Conservation (phyloP, 2,888 invertebrate species). For the Latrodectus elegans region DNA sequence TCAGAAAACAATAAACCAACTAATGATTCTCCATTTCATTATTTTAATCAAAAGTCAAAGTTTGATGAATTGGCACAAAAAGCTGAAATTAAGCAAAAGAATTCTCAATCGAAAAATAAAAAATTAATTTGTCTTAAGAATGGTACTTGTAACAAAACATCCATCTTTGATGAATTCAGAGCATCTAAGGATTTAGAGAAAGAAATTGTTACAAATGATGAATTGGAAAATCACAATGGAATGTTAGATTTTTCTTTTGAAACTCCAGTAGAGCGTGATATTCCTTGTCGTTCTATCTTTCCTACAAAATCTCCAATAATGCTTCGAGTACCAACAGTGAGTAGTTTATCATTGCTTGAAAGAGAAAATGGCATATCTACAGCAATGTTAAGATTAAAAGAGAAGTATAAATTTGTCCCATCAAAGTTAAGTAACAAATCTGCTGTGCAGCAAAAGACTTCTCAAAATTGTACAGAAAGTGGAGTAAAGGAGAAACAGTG, state of each 20-base stretch:
- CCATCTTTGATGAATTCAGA: constrained; percentile 19
- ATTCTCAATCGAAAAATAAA: not conserved
- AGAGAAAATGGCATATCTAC: not conserved
- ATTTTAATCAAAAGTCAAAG: too few species aligned
- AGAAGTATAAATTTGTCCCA: constrained; percentile 26
- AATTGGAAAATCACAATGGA: not conserved
- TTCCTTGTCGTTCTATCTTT: constrained; percentile 41
- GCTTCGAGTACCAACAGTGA: constrained; percentile 36
- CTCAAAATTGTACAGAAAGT: not conserved
- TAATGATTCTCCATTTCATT: too few species aligned
- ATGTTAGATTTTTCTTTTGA: not conserved
- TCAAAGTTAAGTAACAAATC: not conserved
- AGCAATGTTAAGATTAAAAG: constrained; percentile 22
- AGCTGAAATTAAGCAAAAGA: too few species aligned
- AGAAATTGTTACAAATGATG: not conserved
- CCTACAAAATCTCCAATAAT: constrained; percentile 46
- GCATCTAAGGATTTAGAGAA: not conserved
- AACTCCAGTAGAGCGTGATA: not conserved
- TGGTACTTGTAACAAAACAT: not conserved
- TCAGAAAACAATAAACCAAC: too few species aligned
- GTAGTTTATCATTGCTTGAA: constrained; percentile 33
- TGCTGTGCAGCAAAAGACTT: not conserved
- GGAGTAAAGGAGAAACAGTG: not conserved
- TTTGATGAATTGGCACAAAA: too few species aligned
- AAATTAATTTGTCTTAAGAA: constrained; percentile 19